Evolutionary conservation across 2,113 vertebrate genomes (phyloP), one percentile per base, ranked within the genome.

Genomic region (Colistium nudipinnis): DNA sequence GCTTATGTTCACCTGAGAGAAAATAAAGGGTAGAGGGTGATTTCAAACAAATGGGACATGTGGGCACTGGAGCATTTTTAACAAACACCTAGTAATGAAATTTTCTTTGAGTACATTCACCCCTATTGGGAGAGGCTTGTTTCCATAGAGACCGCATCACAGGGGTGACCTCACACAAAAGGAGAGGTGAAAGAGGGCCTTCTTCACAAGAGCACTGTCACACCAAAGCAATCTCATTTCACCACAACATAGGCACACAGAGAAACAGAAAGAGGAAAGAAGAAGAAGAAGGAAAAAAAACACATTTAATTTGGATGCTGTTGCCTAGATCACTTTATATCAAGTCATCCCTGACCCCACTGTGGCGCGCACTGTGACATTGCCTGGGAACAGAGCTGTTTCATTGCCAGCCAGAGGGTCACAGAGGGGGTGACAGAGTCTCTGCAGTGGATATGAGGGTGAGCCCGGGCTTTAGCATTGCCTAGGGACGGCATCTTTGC

Each of bases 1-100:
- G 61, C 94, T 93, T 74, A 95, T 93, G 83, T 89, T 92, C 33
- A 97, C 97, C 97, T 99, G 78, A 76, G 65, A 84, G 81, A 88
- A 90, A 93, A 95, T 85, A 87, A 85, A 87, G 81, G 78, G 83
- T 85, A 78, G 68, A 80, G 77, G 87, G 85, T 85, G 76, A 88
- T 84, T 89, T 87, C 76, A 86, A 88, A 85, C 64, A 80, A 78
- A 86, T 57, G 82, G 81, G 81, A 90, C 86, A 91, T 88, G 87
- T 88, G 88, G 78, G 91, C 90, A 89, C 82, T 84, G 87, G 88
- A 91, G 89, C 90, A 86, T 91, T 91, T 91, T 90, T 90, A 90
- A 92, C 92, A 93, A 93, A 93, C 92, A 92, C 91, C 91, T 90
- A 73, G 90, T 93, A 93, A 93, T 93, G 93, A 92, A 91, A 93